Evolutionary conservation across 2,797 vertebrate genomes (phyloP), one percentile per base, ranked within the genome.

Genomic region (Cryptoblepharus egeriae): DNA sequence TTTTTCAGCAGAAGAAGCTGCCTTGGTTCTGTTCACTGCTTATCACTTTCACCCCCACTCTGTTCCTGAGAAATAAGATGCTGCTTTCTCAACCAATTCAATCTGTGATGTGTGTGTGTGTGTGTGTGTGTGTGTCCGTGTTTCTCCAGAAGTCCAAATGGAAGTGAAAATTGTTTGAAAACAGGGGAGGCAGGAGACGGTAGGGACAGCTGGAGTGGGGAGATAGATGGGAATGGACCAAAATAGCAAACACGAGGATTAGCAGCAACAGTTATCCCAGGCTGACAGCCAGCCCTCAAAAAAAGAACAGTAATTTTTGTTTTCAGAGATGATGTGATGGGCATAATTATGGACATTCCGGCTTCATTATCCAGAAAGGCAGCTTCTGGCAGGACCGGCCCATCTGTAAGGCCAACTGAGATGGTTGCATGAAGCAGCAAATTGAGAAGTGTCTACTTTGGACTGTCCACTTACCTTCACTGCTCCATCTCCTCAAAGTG

Each of bases 101-200:
- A 77, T 74, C 65, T 49, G 57, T 42, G 0, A 0, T 6, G 58
- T 6, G n/a, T 0, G 2, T 1, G 0, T 2, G 65, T 83, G 69
- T 35, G 32, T 37, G 20, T 1, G 0, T 61, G n/a, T 78, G 1
- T 30, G 7, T 0, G 0, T 68, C 2, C 37, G 10, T 10, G 39
- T 68, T 68, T 68, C 65, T 68, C 35, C 57, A 58, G 22, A 58
- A 24, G 57, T 58, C 57, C 57, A 58, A 58, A 68, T 39, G 22
- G 65, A 18, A 37, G 9, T 39, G 65, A 35, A 32, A 67, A 77
- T 5, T 0, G 1, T 4, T 32, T 9, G 12, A 28, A 77, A 0
- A 0, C 15, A 32, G 20, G 4, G 9, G 30, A n/a, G 37, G 24
- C 6, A 30, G 35, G 0, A 0, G 13, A 2, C 26, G 9, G 1